Evolutionary conservation across 2,113 vertebrate genomes (phyloP).

Genomic region (Mesocricetus auratus): DNA sequence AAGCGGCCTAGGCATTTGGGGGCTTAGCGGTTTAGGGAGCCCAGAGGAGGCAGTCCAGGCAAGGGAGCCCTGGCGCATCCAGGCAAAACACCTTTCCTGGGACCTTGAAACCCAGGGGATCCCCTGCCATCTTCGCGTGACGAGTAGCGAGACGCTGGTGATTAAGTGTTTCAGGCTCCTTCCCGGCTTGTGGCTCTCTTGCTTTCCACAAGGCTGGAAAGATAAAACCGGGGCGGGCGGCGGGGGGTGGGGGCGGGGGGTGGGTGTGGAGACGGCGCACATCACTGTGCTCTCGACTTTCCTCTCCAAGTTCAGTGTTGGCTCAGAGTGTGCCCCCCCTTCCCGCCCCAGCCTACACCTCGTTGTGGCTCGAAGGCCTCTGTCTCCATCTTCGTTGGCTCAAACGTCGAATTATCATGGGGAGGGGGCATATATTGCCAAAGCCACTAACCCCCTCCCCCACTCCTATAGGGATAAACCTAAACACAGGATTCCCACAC

Average conservation of each 20-base stretch:
- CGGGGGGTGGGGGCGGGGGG: not conserved
- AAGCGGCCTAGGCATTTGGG: not conserved
- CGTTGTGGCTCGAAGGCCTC: not conserved
- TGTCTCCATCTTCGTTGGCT: not conserved
- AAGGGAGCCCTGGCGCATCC: slow-evolving; percentile 58
- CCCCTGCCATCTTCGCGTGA: slow-evolving; percentile 81
- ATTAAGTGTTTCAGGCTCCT: slow-evolving; percentile 81
- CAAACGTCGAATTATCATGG: slow-evolving; percentile 30
- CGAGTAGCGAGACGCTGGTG: slow-evolving; percentile 78
- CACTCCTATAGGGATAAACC: slow-evolving; percentile 39
- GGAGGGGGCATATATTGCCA: not conserved
- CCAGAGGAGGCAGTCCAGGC: not conserved
- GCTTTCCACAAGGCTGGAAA: slow-evolving; percentile 62
- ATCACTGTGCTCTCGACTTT: not conserved
- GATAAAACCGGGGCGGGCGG: not conserved
- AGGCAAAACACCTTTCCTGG: slow-evolving; percentile 80
- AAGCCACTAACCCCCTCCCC: not conserved
- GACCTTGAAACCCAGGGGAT: slow-evolving; percentile 81
- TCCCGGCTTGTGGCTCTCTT: slow-evolving; percentile 66
- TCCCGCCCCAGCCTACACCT: not conserved
- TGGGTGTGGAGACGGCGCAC: not conserved
- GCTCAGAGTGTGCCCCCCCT: not conserved
- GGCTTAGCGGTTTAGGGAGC: not conserved
- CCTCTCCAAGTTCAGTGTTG: not conserved
- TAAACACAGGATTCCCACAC: slow-evolving; percentile 70